Evolutionary conservation across 1,140 invertebrate species (phyloP).

Genomic region (Dryas iulia): DNA sequence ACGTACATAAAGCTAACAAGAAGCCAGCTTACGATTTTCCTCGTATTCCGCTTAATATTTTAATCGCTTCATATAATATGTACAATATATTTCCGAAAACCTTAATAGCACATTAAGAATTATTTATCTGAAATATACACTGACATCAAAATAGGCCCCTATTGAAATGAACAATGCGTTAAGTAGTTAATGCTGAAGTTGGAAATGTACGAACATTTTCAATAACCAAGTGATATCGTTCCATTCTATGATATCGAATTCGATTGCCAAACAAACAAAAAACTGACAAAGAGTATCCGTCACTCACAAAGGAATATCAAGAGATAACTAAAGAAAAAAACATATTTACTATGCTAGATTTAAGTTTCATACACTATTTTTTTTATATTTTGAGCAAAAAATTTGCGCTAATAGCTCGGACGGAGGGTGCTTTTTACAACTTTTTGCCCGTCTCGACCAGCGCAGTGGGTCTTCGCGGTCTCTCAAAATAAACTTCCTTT

Average conservation of each 20-base stretch:
- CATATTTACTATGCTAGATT: conserved; percentile 29
- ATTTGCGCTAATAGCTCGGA: conserved; percentile 55
- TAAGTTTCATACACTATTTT: conserved; percentile 43
- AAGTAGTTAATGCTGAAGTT: conserved; percentile 4
- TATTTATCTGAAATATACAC: neutral
- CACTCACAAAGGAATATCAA: neutral
- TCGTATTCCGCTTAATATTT: neutral
- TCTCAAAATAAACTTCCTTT: conserved; percentile 77
- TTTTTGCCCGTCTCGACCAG: conserved; percentile 59
- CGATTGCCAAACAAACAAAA: neutral
- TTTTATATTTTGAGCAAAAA: conserved; percentile 39
- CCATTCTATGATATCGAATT: neutral
- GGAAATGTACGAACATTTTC: conserved; percentile 1
- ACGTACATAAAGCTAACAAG: neutral
- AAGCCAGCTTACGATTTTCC: neutral
- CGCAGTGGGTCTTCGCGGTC: conserved; percentile 62
- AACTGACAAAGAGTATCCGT: neutral
- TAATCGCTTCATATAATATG: neutral
- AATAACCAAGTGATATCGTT: neutral
- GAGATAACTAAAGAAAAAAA: neutral
- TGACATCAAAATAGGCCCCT: neutral
- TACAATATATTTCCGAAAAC: neutral
- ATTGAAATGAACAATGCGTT: conserved; percentile 1
- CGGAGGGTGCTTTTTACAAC: conserved; percentile 52
- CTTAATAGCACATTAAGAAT: neutral